phyloP scores from a whole-genome alignment of 2,113 vertebrate species.

The Spea multiplicata region DNA sequence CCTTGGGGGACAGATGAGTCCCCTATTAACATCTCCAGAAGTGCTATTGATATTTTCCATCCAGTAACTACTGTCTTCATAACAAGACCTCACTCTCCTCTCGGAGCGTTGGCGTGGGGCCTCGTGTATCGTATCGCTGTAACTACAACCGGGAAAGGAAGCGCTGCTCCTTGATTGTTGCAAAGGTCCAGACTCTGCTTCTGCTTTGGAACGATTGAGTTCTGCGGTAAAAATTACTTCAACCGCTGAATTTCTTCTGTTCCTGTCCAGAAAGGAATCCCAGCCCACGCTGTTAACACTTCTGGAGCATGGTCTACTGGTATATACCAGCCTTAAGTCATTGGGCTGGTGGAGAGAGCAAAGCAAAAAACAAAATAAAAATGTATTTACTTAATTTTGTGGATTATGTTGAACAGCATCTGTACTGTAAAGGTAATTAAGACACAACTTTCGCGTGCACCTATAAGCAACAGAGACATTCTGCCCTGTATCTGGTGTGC shows the following conservation, averaged over 20 bases:
- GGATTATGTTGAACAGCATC: too few relatives aligned
- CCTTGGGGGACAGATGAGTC: conserved; percentile 58
- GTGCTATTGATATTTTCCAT: conserved; percentile 59
- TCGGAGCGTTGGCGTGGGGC: conserved; percentile 59
- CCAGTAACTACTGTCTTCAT: conserved; percentile 64
- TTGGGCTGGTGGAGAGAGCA: conserved; percentile 60
- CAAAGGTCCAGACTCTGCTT: conserved; percentile 55
- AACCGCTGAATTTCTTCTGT: conserved; percentile 65
- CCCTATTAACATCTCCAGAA: conserved; percentile 65
- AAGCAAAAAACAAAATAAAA: neutral
- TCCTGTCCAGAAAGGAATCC: conserved; percentile 61
- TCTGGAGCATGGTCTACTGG: conserved; percentile 54
- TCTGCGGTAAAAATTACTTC: conserved; percentile 63
- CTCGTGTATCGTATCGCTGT: conserved; percentile 53
- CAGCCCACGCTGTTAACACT: conserved; percentile 54
- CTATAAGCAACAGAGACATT: too few relatives aligned
- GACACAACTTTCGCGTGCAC: too few relatives aligned
- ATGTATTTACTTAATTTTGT: neutral
- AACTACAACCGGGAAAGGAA: conserved; percentile 63
- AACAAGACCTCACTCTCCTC: conserved; percentile 63
- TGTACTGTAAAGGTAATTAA: too few relatives aligned
- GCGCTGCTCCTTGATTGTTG: conserved; percentile 71
- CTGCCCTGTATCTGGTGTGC: too few relatives aligned
- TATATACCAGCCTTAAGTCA: conserved; percentile 62
- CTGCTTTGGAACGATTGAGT: conserved; percentile 62